These are phyloP conservation scores for Nemotelus nigrinus DNA, from an alignment of 2,888 invertebrate species.

Conservation along the genomic window DNA sequence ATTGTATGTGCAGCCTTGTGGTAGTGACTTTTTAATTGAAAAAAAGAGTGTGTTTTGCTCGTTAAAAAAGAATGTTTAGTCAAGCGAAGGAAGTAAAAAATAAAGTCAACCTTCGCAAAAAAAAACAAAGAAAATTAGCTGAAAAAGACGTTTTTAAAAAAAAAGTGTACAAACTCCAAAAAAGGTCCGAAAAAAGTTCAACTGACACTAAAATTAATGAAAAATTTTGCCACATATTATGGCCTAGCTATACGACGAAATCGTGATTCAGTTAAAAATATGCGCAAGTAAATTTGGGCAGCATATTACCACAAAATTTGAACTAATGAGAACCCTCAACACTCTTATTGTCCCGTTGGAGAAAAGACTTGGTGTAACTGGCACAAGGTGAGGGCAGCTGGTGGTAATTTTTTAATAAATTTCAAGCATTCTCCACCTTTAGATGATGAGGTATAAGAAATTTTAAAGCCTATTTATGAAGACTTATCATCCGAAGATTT, in stretches of 20 bases:
- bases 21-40: constrained; percentile 39
- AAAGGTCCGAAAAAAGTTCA: neutral
- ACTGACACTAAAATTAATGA: neutral
- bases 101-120: neutral
- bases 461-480: neutral
- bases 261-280: neutral
- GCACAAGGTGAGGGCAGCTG: neutral
- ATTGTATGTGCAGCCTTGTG: constrained; percentile 40
- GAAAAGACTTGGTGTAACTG: constrained; percentile 10
- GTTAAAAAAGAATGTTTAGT: neutral
- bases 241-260: neutral
- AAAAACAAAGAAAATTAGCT: neutral
- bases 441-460: neutral
- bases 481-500: neutral
- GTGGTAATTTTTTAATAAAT: neutral
- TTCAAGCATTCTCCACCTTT: constrained; percentile 8
- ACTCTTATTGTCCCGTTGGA: neutral
- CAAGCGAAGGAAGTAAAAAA: neutral
- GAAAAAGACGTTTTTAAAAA: neutral
- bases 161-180: constrained; percentile 9
- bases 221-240: neutral
- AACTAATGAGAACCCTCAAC: constrained; percentile 15
- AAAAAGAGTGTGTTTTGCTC: constrained; percentile 46
- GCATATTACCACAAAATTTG: neutral
- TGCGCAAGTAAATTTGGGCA: neutral